Evolutionary conservation across 2,113 vertebrate genomes (phyloP), one percentile per base, ranked within the genome.

Genomic region (Pogonocichla stellata): DNA sequence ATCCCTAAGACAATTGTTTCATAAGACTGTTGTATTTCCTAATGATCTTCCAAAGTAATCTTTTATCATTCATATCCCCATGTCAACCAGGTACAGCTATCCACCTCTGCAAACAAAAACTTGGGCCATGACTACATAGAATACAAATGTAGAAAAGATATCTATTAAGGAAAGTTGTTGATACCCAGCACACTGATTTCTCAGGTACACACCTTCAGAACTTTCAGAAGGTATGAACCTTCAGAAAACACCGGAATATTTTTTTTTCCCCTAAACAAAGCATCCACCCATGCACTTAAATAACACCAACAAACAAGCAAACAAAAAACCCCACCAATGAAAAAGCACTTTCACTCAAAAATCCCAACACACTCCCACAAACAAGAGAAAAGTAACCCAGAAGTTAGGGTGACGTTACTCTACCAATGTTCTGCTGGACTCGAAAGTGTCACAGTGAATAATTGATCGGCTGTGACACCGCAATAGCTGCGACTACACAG

Each of bases 381-480:
- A 50, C 5, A 42, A 60, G 25, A 74, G 74, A 85, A 29, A 81
- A 89, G 25, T 69, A 80, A 91, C 54, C 12, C 38, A 61, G 45
- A 94, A 94, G 60, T 86, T 90, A 58, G 1, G 40, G 61, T 26
- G 77, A 17, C 73, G 45, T 72, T 91, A 40, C 85, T 61, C 28
- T 57, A 79, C 42, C 84, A 65, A 62, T 34, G 75, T 86, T 92
- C 92, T 92, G 89, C 45, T 51, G 90, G 80, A 93, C 36, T 61
- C 24, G 0, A 47, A 86, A 95, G 83, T 87, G 95, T 98, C 80
- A 80, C 92, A 95, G 60, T 80, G 92, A 98, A 95, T 96, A 97
- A 94, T 38, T 94, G 97, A 93, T 97, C 64, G 36, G 95, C 75
- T 96, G 94, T 96, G 94, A 97, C 93, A 95, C 94, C 19, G 31